Conservation (phyloP, 2,797 vertebrate genomes). For the Leuciscus waleckii region DNA sequence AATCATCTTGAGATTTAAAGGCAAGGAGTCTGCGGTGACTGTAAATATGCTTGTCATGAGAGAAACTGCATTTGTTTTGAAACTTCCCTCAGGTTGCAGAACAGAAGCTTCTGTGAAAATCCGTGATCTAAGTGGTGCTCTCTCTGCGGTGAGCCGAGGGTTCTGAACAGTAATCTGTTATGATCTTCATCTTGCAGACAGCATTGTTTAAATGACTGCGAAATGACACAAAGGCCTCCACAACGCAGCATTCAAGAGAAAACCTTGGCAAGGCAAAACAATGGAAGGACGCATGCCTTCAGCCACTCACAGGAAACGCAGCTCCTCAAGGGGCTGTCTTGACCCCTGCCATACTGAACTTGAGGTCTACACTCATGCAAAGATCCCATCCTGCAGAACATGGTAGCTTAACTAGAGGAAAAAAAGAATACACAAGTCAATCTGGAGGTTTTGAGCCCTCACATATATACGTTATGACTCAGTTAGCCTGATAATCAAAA, state of each 20-base stretch:
- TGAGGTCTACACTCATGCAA: not conserved
- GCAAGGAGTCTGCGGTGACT: constrained; percentile 31
- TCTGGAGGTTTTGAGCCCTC: not conserved
- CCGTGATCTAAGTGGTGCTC: constrained; percentile 43
- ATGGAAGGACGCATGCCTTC: constrained; percentile 39
- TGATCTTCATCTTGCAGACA: constrained; percentile 50
- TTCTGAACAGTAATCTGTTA: constrained; percentile 47
- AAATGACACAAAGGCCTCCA: constrained; percentile 43
- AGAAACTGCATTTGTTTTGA: constrained; percentile 27
- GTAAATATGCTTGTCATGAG: constrained; percentile 32
- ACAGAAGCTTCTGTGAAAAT: constrained; percentile 20
- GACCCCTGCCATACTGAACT: constrained; percentile 42
- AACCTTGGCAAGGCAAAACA: constrained; percentile 31
- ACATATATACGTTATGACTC: not conserved
- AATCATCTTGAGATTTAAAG: constrained; percentile 13
- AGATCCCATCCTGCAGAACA: constrained; percentile 24
- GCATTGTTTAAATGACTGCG: constrained; percentile 50
- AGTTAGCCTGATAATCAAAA: not conserved
- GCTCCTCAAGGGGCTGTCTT: constrained; percentile 31
- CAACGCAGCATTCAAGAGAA: constrained; percentile 13
- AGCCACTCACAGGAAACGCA: constrained; percentile 42
- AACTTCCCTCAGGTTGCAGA: constrained; percentile 17
- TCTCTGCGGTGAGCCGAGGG: constrained; percentile 16
- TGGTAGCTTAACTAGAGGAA: not conserved
- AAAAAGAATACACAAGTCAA: too few relatives aligned